Evolutionary conservation across 1,140 invertebrate genomes (phyloP), one percentile per base, ranked within the genome.

Genomic region (Globodera ellingtonae): DNA sequence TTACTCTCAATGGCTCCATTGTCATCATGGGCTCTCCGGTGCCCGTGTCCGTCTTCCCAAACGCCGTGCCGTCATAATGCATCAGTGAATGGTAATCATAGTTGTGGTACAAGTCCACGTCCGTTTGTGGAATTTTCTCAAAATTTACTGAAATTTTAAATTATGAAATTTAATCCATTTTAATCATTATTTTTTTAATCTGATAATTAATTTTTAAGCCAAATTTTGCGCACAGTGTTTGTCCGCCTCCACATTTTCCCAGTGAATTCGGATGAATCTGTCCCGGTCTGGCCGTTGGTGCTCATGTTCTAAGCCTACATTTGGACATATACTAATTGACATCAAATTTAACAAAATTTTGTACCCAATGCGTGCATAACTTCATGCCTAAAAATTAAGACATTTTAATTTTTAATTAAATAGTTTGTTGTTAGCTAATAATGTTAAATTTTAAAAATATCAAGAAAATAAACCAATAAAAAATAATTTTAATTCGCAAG

Each of bases 21-120:
- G 82, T 83, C 8, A 74, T 74, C 75, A 83, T 56, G 74, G 75
- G 83, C 24, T 74, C 44, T 24, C 66, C 72, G 8, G 75, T 83
- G 71, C 44, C n/a, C 59, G 15, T 35, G 78, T 83, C 82, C 56
- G 66, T 48, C 65, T 69, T 77, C 47, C 82, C 82, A 67, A 83
- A 83, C 15, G 82, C 82, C 35, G 79, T 81, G 13, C 80, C 52
- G 35, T 83, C 82, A 50, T 83, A 83, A 69, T 83, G 82, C 82
- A 83, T 83, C 47, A 83, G 74, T 21, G 82, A 83, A 50, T 78
- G 62, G 24, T 83, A 83, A 77, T 83, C 82, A 72, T 83, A 83
- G 5, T 24, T 71, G 65, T 83, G 81, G 24, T 83, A 74, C 21
- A 84, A 52, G 50, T 83, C 82, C n/a, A 83, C 80, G 71, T 83